Evolutionary conservation across 2,797 vertebrate genomes (phyloP).

Genomic region (Leucoraja ocellata): DNA sequence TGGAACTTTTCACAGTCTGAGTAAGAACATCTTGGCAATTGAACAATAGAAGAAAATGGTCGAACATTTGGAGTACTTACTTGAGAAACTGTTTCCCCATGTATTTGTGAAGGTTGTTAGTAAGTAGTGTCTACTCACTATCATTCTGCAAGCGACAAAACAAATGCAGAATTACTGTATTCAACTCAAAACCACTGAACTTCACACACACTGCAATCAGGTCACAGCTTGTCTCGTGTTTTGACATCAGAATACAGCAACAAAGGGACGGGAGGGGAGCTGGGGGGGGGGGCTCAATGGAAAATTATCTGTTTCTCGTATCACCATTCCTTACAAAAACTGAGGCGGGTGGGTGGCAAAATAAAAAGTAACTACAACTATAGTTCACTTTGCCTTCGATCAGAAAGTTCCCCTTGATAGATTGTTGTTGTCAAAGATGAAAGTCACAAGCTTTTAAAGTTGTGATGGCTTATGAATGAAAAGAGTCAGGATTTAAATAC

Average conservation of each 20-base stretch:
- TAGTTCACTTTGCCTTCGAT: not conserved
- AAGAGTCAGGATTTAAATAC: not conserved
- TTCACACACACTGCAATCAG: not conserved
- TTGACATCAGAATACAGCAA: not conserved
- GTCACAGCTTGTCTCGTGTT: not conserved
- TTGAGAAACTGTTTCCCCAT: slow-evolving; percentile 35
- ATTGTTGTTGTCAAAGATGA: not conserved
- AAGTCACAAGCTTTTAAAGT: not conserved
- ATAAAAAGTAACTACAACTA: not conserved
- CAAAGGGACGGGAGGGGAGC: not conserved
- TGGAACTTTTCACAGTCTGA: not conserved
- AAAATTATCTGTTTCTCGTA: not conserved
- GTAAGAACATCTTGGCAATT: not conserved
- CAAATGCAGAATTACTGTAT: not conserved
- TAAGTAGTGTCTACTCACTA: not conserved
- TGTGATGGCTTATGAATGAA: not conserved
- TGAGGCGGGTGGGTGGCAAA: not conserved
- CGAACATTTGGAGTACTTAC: slow-evolving; percentile 1
- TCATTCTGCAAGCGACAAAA: slow-evolving; percentile 28
- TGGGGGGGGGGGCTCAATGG: not conserved
- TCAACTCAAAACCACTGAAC: not conserved
- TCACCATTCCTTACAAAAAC: not conserved
- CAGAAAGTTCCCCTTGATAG: not conserved
- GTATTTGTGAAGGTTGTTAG: slow-evolving; percentile 29
- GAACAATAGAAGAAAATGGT: not conserved